Conservation (phyloP, 2,888 invertebrate species). For the Danaus chrysippus region DNA sequence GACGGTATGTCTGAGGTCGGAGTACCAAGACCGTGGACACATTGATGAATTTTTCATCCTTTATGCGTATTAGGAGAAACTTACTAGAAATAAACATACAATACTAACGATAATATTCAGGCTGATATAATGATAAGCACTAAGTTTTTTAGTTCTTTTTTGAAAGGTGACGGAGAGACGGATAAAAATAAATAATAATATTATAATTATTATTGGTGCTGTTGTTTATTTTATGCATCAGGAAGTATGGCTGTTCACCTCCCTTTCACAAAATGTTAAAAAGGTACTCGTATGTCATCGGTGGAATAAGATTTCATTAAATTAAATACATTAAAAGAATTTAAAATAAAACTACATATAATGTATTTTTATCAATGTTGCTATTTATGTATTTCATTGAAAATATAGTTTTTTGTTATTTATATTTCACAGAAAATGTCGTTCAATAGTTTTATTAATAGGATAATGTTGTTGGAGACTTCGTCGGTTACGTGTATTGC, state of each 20-base stretch:
- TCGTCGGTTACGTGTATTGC: too few relatives aligned
- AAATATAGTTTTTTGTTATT: too few relatives aligned
- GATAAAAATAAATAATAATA: constrained; percentile 4
- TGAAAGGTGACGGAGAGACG: neutral
- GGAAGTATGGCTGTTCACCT: constrained; percentile 18
- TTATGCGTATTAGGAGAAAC: neutral
- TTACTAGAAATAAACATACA: neutral
- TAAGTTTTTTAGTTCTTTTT: neutral
- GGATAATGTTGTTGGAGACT: too few relatives aligned
- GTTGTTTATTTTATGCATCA: constrained; percentile 12
- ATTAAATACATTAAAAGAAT: constrained; percentile 16
- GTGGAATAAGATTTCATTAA: constrained; percentile 1
- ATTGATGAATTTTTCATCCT: neutral
- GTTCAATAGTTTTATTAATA: too few relatives aligned
- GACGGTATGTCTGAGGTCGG: neutral
- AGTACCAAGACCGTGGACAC: neutral
- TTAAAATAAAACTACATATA: neutral
- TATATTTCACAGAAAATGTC: too few relatives aligned
- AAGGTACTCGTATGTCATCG: constrained; percentile 13
- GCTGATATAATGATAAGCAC: neutral
- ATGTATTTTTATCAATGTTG: neutral
- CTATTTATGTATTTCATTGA: neutral
- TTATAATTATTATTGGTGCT: constrained; percentile 6
- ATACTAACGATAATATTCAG: neutral
- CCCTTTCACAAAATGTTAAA: constrained; percentile 15